A percentile compares a stretch with the other conserved stretches of the same genome.
Conservation (phyloP, 2,888 invertebrate species). For the Ecliptopera silaceata region DNA sequence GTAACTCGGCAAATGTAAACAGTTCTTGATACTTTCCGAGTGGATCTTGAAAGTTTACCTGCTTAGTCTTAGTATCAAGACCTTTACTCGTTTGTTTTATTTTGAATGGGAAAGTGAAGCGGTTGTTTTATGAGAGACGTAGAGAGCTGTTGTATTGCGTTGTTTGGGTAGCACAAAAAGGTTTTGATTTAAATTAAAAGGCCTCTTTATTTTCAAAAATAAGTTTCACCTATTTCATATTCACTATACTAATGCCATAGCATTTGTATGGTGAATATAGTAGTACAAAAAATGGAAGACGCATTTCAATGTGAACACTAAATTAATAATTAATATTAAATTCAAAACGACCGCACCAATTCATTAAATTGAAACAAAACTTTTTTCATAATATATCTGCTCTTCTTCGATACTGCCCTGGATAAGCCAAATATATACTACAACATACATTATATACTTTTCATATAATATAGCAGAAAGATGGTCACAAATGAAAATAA, state of each 20-base stretch:
- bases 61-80: constrained; percentile 27
- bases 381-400: constrained; percentile 34
- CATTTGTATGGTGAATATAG: too few relatives aligned
- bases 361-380: constrained; percentile 24
- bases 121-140: too few relatives aligned
- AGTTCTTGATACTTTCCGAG: constrained; percentile 27
- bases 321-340: constrained; percentile 9
- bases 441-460: constrained; percentile 8
- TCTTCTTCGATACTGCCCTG: constrained; percentile 26
- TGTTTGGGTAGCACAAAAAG: too few relatives aligned
- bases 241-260: too few relatives aligned
- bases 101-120: constrained; percentile 14
- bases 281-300: neutral
- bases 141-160: too few relatives aligned
- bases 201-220: too few relatives aligned
- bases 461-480: too few relatives aligned
- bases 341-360: constrained; percentile 8
- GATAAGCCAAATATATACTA: constrained; percentile 26
- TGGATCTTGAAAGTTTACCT: constrained; percentile 26
- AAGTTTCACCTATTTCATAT: too few relatives aligned
- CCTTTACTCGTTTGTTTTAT: constrained; percentile 25
- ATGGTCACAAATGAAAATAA: too few relatives aligned
- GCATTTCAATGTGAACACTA: neutral
- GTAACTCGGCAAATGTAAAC: constrained; percentile 20
- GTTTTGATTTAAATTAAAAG: too few relatives aligned